Evolutionary conservation across 2,113 vertebrate species (phyloP), one percentile per base, ranked within the genome.

Genomic region (Connochaetes taurinus): DNA sequence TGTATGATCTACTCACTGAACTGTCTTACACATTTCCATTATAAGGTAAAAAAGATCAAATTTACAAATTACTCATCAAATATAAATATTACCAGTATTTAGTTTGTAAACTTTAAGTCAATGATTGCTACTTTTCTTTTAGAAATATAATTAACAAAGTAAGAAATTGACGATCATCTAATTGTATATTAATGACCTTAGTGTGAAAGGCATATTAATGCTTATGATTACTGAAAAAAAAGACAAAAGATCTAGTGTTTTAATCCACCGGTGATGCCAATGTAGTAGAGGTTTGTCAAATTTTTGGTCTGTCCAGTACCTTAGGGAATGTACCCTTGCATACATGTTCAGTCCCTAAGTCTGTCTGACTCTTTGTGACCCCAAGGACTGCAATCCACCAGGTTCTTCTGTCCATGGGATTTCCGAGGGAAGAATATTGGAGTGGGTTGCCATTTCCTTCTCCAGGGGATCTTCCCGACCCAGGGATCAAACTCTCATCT

Each of bases 111-210:
- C 45, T 90, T 85, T 95, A 93, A 89, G 14, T 88, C 43, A 90
- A 31, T 92, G 57, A 91, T 58, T 95, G 29, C 52, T 78, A 93
- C 36, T 60, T 93, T 93, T 81, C 60, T 33, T 82, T 83, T 97
- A 88, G 36, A 95, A 96, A 87, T 84, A 57, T 29, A 84, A 78
- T n/a, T 84, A 67, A 40, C 64, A 40, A 92, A 87, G 95, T 83
- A 89, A 82, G 57, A 83, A 67, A 94, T 23, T 45, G 33, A 50
- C 27, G 33, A 7, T 82, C 19, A 86, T 45, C 45, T 60, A 83
- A 53, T 53, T 88, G 21, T 40, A 23, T 60, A 74, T 81, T 71
- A 67, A 29, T 74, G 27, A 25, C 78, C 71, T 81, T 82, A 83
- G 50, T 91, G 31, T 91, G 52, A 87, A 96, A 94, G 25, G 45